Conservation (phyloP, 53 echinoderm and acorn worm genomes). For the Luidia sarsii region DNA sequence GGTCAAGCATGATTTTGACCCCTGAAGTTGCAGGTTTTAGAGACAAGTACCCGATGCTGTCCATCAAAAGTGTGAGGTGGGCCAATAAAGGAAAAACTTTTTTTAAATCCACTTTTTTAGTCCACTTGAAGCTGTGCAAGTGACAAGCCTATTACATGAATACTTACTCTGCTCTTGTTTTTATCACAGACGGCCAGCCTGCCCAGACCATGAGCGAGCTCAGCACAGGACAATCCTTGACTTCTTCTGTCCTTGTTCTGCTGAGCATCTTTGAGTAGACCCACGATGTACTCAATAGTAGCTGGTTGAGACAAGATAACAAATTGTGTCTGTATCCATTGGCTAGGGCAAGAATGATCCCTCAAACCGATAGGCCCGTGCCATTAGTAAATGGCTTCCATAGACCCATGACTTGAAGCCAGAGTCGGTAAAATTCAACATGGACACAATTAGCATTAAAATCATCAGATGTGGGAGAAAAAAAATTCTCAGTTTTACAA, state of each 20-base stretch:
- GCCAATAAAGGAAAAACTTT: background rate
- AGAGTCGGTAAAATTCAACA: too few relatives aligned
- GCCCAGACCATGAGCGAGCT: slow-evolving; percentile 82
- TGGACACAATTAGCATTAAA: background rate
- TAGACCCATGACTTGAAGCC: too few relatives aligned
- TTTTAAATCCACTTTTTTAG: background rate
- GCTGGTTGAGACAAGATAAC: slow-evolving; percentile 39
- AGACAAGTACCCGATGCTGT: too few relatives aligned
- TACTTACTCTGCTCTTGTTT: slow-evolving; percentile 81
- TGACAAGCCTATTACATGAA: background rate
- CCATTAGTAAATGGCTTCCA: too few relatives aligned
- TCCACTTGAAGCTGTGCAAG: background rate
- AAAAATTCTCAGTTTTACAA: too few relatives aligned
- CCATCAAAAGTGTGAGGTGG: too few relatives aligned
- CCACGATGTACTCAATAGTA: slow-evolving; percentile 75
- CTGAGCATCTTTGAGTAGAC: slow-evolving; percentile 72
- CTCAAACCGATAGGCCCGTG: too few relatives aligned
- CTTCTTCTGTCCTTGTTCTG: slow-evolving; percentile 70
- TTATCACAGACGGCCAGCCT: slow-evolving; percentile 83
- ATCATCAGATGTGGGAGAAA: too few relatives aligned
- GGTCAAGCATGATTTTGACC: too few relatives aligned
- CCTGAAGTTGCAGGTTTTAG: too few relatives aligned
- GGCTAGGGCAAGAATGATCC: too few relatives aligned
- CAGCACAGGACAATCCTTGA: slow-evolving; percentile 78
- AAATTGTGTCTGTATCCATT: background rate